Conservation (phyloP, 1,140 invertebrate species). For the Amyelois transitella region DNA sequence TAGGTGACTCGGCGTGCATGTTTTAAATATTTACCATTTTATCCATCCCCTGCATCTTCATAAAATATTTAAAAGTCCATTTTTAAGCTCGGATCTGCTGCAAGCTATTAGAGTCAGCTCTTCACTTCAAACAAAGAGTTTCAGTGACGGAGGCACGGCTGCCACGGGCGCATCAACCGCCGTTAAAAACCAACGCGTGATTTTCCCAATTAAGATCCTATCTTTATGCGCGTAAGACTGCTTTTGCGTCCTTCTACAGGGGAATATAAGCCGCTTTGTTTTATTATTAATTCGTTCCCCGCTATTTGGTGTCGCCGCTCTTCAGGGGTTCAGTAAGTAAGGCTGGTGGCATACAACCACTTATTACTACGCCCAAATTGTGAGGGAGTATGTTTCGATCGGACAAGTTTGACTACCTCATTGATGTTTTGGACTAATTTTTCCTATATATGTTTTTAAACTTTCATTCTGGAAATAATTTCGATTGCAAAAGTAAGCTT, state of each 20-base stretch:
- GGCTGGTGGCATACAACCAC: constrained; percentile 35
- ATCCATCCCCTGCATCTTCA: constrained; percentile 43
- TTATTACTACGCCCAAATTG: constrained; percentile 15
- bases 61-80: constrained; percentile 71
- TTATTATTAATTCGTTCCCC: constrained; percentile 61
- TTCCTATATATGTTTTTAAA: no score
- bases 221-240: constrained; percentile 40
- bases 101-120: constrained; percentile 71
- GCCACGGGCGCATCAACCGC: constrained; percentile 42
- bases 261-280: constrained; percentile 55
- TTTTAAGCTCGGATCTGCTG: constrained; percentile 66
- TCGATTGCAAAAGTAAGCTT: no score
- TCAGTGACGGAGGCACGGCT: constrained; percentile 52
- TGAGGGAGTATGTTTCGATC: background rate
- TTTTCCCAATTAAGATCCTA: constrained; percentile 53
- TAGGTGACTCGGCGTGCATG: no score
- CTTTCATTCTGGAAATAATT: no score
- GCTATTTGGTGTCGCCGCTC: constrained; percentile 68
- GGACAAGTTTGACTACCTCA: no score
- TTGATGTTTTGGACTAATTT: no score
- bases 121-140: constrained; percentile 70
- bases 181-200: constrained; percentile 37
- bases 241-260: constrained; percentile 25
- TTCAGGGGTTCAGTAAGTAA: constrained; percentile 52
- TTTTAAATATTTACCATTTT: constrained; percentile 19